Evolutionary conservation across 2,888 invertebrate genomes (phyloP), one percentile per base, ranked within the genome.

Genomic region (Carpatolechia fugitivella): DNA sequence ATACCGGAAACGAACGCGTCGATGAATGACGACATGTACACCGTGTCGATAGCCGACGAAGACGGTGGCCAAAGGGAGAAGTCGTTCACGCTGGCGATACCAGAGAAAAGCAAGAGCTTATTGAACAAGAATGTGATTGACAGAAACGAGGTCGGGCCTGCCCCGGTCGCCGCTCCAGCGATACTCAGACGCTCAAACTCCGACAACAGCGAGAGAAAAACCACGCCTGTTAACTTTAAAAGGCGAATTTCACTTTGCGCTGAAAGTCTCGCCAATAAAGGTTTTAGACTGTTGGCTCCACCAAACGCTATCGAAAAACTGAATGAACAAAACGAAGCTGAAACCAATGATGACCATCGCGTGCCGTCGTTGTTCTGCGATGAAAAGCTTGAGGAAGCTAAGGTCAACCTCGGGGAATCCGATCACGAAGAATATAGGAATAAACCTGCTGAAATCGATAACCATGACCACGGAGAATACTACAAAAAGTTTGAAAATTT

Each of bases 21-120:
- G 0, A 86, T 91, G 83, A 91, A 87, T 68, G 92, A 92, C 55
- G 87, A 91, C 58, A 87, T 91, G 61, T 91, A 90, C 57, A 91
- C 91, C 1, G 90, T 91, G 4, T 91, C 91, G 1, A 91, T 91
- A 64, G 85, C 88, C 7, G 89, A 91, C 38, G 90, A 89, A 14
- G 86, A 85, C 56, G 87, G 85, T 13, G 85, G 77, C 0, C 78
- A 85, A 56, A 74, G 75, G 10, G 87, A 88, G 61, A 78, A 86
- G 50, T 86, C 87, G 0, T 87, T 89, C 57, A 89, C 89, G 7
- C 66, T 90, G 36, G 82, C 90, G 3, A 87, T 91, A 65, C 89
- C 90, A 14, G 91, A 90, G 60, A 90, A 88, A 60, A 80, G 85
- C 10, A 90, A 89, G 59, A 88, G 85, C 62, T 75, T 90, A 50